phyloP scores from a whole-genome alignment of 2,113 vertebrate species.

The Hystrix cristata region DNA sequence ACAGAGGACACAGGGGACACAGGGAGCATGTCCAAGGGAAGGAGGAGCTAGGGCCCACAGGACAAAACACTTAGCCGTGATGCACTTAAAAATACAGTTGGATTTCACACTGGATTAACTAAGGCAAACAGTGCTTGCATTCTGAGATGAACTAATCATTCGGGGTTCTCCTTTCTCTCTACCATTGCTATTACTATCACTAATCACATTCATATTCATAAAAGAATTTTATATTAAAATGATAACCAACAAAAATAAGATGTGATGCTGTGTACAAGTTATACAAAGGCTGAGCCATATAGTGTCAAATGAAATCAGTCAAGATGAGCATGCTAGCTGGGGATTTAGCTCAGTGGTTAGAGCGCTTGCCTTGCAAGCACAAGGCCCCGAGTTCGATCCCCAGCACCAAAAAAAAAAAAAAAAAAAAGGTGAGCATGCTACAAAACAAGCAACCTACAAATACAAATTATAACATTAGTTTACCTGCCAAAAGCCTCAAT shows the following conservation, averaged over 20 bases:
- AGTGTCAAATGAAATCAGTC: slow-evolving; percentile 66
- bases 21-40: slow-evolving; percentile 87
- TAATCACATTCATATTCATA: neutral
- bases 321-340: neutral
- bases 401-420: too few species aligned
- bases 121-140: slow-evolving; percentile 67
- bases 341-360: too few species aligned
- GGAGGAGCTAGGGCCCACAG: slow-evolving; percentile 85
- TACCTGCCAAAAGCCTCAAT: slow-evolving; percentile 26
- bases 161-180: slow-evolving; percentile 36
- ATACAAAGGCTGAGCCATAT: slow-evolving; percentile 39
- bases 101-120: slow-evolving; percentile 65
- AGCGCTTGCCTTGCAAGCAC: too few species aligned
- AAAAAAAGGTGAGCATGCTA: neutral
- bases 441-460: slow-evolving; percentile 50
- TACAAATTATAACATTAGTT: slow-evolving; percentile 46
- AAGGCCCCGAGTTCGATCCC: too few species aligned
- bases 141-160: neutral
- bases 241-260: slow-evolving; percentile 39
- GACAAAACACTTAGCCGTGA: slow-evolving; percentile 85
- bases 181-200: neutral
- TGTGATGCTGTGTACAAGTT: neutral
- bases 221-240: slow-evolving; percentile 33
- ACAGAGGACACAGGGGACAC: slow-evolving; percentile 83
- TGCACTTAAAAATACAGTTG: slow-evolving; percentile 75